Evolutionary conservation across 2,797 vertebrate genomes (phyloP), one percentile per base, ranked within the genome.

Genomic region (Menidia menidia): DNA sequence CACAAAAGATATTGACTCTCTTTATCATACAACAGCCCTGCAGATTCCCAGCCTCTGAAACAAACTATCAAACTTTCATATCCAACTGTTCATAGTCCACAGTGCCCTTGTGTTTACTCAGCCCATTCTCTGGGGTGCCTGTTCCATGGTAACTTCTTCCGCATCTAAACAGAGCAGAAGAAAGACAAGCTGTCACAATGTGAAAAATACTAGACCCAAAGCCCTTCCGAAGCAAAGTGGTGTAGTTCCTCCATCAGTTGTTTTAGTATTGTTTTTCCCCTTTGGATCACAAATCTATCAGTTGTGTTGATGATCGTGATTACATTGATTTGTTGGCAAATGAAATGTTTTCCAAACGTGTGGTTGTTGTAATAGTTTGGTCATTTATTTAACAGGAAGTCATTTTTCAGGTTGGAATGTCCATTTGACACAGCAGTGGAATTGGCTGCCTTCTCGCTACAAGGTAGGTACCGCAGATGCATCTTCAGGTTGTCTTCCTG

Each of bases 361-460:
- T 16, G 32, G 14, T 1, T 9, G 6, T 16, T 35, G 7, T 54
- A 0, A 15, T n/a, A 15, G 14, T 53, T 53, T 54, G 15, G 54
- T 52, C 0, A 30, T 18, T 53, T 0, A 10, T 69, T 47, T 56
- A 13, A 3, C 41, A 57, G 1, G 12, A 15, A 32, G 25, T 79
- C 18, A 82, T 31, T 50, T 15, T 85, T 64, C 85, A 99, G 98
- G 77, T 90, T 99, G 77, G 97, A 98, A 62, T 99, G 98, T 88
- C 94, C 97, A 1, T 98, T 98, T 87, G 96, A 97, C 43, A 98
- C 94, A 8, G 95, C 95, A 0, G 95, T 99, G 87, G 96, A 99
- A 79, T 64, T 99, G 92, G 96, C 96, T 58, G 96, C 96, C 75
- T 98, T 98, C 72, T 96, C 95, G 3, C 84, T 99, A 72, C 98